phyloP scores from a whole-genome alignment of 2,113 vertebrate genomes.

The Myanophis thanlyinensis region DNA sequence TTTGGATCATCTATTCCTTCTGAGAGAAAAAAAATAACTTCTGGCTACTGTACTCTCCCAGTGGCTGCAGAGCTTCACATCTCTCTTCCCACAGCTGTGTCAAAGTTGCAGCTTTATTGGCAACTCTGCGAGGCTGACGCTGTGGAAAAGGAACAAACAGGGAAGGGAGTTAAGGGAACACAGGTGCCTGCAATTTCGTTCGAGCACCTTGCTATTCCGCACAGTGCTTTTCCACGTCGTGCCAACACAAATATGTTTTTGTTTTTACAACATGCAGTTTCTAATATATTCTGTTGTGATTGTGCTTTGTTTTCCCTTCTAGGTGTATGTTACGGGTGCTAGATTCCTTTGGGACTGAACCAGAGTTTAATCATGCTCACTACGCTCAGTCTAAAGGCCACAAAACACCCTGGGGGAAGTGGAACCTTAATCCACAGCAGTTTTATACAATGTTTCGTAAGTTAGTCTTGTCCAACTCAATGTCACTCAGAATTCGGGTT shows the following conservation, averaged over 20 bases:
- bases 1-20: neutral
- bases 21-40: neutral
- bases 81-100: neutral
- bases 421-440: conserved; percentile 99
- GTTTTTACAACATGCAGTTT: neutral
- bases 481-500: neutral
- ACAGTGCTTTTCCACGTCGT: neutral
- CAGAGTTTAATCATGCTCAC: conserved; percentile 97
- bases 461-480: conserved; percentile 55
- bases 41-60: neutral
- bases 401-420: conserved; percentile 99
- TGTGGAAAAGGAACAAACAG: neutral
- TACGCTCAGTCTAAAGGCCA: conserved; percentile 98
- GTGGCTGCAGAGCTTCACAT: neutral
- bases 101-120: neutral
- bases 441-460: conserved; percentile 99
- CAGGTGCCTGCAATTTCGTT: neutral
- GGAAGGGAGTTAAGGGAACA: neutral
- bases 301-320: conserved; percentile 23
- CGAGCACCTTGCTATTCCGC: neutral
- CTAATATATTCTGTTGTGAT: neutral
- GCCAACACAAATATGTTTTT: neutral
- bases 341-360: conserved; percentile 97
- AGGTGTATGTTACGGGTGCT: conserved; percentile 97
- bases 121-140: neutral